Evolutionary conservation across 2,888 invertebrate genomes (phyloP).

Genomic region (Diploptera punctata): DNA sequence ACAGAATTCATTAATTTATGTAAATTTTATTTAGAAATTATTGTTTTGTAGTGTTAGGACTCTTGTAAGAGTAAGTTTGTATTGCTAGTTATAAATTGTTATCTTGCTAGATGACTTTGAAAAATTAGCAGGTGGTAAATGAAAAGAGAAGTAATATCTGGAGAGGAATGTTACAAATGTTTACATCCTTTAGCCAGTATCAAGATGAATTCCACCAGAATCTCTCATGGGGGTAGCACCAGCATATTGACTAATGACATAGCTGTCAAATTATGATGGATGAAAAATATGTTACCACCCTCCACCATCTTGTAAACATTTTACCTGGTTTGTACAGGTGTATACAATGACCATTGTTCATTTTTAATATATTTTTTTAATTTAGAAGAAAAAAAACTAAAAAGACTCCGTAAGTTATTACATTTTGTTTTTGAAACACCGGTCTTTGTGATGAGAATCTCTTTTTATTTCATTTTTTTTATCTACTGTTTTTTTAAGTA

Average conservation of each 20-base stretch:
- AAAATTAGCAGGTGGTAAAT: slow-evolving; percentile 1
- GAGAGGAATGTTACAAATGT: slow-evolving; percentile 14
- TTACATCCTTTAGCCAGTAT: slow-evolving; percentile 22
- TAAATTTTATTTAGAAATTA: too few relatives aligned
- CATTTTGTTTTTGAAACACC: too few relatives aligned
- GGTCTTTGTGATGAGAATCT: too few relatives aligned
- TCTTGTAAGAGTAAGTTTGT: too few relatives aligned
- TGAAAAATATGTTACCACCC: slow-evolving; percentile 33
- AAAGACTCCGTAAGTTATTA: too few relatives aligned
- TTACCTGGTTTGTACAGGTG: slow-evolving; percentile 39
- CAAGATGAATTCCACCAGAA: slow-evolving; percentile 9
- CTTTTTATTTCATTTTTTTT: too few relatives aligned
- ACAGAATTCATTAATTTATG: too few relatives aligned
- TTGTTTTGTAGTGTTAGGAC: too few relatives aligned
- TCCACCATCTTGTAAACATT: slow-evolving; percentile 39
- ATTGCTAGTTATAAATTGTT: not conserved
- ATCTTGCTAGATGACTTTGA: not conserved
- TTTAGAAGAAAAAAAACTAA: too few relatives aligned
- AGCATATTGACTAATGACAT: slow-evolving; percentile 42
- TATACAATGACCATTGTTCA: too few relatives aligned
- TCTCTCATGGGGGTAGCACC: slow-evolving; percentile 15
- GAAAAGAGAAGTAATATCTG: not conserved
- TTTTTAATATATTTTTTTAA: too few relatives aligned
- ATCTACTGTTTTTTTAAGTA: too few relatives aligned
- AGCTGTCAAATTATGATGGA: slow-evolving; percentile 42